Evolutionary conservation across 2,797 vertebrate genomes (phyloP).

Genomic region (Halcyon leucocephala): DNA sequence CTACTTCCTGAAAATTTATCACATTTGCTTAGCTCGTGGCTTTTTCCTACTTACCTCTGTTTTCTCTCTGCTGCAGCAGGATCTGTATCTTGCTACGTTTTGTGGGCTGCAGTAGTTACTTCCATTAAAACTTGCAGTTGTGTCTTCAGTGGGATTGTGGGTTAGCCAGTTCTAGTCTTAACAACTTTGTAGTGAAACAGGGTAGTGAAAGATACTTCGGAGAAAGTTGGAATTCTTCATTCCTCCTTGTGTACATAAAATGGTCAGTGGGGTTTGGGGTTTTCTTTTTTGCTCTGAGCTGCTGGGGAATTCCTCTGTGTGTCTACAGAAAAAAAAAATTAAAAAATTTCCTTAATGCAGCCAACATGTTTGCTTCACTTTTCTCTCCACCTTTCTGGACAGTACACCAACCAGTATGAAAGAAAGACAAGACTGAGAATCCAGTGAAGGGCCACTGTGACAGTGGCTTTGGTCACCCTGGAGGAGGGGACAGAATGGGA

Average conservation of each 20-base stretch:
- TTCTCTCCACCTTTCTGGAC: background rate
- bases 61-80: background rate
- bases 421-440: background rate
- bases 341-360: background rate
- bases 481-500: background rate
- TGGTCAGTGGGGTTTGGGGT: background rate
- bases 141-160: conserved; percentile 15
- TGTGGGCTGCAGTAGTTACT: background rate
- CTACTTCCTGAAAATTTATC: conserved; percentile 49
- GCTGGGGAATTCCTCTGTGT: background rate
- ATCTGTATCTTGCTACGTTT: background rate
- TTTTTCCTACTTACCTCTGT: conserved; percentile 19
- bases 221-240: background rate
- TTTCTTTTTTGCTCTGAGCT: conserved; percentile 21
- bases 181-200: background rate
- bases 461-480: background rate
- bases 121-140: background rate
- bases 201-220: background rate
- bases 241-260: conserved; percentile 20
- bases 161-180: background rate
- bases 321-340: background rate
- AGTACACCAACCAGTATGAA: background rate
- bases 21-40: background rate
- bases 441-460: background rate
- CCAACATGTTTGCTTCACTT: background rate